Percentiles rank a stretch among this genome's conserved stretches.
These are phyloP conservation scores for Enteromius viviparus DNA, from an alignment of 2,797 vertebrate genomes.

Conservation along the genomic window DNA sequence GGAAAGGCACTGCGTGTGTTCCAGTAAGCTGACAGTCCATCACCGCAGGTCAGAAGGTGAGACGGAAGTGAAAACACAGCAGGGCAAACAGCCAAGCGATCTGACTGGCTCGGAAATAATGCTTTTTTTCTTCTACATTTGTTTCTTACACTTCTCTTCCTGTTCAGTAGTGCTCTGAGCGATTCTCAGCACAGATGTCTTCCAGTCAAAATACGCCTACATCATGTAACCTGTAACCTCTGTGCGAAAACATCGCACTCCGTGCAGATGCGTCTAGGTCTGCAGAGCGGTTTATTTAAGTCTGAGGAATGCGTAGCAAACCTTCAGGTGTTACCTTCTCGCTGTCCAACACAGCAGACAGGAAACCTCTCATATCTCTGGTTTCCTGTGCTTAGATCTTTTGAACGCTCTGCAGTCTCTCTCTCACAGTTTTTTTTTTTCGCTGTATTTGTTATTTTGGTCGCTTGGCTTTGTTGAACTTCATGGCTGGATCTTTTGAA, in stretches of 20 bases:
- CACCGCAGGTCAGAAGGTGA: slow-evolving; percentile 56
- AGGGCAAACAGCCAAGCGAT: slow-evolving; percentile 19
- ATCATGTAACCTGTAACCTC: slow-evolving; percentile 20
- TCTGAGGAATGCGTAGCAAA: slow-evolving; percentile 50
- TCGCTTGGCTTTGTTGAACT: slow-evolving; percentile 34
- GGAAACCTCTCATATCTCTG: slow-evolving; percentile 62
- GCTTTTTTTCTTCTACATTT: slow-evolving; percentile 8
- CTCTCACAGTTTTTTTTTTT: slow-evolving; percentile 34
- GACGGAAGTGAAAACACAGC: slow-evolving; percentile 50
- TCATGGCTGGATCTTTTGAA: slow-evolving; percentile 17
- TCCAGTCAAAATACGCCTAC: slow-evolving; percentile 42
- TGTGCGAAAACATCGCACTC: slow-evolving; percentile 30
- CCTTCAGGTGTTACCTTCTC: slow-evolving; percentile 56
- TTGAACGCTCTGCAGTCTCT: slow-evolving; percentile 33
- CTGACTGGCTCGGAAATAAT: not conserved
- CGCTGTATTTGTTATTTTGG: slow-evolving; percentile 43
- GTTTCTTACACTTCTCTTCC: not conserved
- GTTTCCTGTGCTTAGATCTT: slow-evolving; percentile 66
- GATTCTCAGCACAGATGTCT: slow-evolving; percentile 36
- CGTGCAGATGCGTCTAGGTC: slow-evolving; percentile 1
- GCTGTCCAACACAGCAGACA: slow-evolving; percentile 51
- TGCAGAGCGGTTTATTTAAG: slow-evolving; percentile 47
- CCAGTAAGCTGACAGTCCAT: slow-evolving; percentile 56
- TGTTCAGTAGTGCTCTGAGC: not conserved
- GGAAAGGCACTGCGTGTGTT: slow-evolving; percentile 48